A percentile compares a stretch with the other conserved stretches of the same genome.
Conservation (phyloP, 2,113 vertebrate genomes). For the Spizaetus ornatus region DNA sequence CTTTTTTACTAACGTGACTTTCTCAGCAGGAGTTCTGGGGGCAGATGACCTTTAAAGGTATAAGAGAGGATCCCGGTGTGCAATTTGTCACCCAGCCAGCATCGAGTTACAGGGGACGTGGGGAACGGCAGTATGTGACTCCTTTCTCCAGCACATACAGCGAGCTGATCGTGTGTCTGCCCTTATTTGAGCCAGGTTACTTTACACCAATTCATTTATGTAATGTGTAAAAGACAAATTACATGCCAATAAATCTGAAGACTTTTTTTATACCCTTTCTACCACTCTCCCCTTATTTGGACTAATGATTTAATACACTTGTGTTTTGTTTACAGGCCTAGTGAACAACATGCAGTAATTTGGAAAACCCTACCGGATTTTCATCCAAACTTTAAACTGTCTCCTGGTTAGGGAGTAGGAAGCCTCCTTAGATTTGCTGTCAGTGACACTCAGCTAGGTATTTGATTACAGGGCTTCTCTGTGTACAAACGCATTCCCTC, state of each 20-base stretch:
- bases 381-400: background rate
- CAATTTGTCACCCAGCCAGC: background rate
- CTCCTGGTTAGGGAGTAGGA: background rate
- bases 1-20: background rate
- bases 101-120: background rate
- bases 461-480: background rate
- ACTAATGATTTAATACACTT: background rate
- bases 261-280: background rate
- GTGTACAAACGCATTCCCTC: background rate
- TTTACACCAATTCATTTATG: background rate
- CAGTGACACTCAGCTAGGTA: background rate
- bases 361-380: background rate
- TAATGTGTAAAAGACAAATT: background rate
- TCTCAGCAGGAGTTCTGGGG: background rate
- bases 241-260: background rate
- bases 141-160: background rate
- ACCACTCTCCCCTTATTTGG: background rate
- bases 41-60: background rate
- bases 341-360: background rate
- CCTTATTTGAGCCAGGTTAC: background rate
- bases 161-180: accelerated
- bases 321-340: background rate
- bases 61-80: background rate
- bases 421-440: background rate
- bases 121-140: background rate